phyloP scores from a whole-genome alignment of 1,140 invertebrate species.

The Goniozus legneri region DNA sequence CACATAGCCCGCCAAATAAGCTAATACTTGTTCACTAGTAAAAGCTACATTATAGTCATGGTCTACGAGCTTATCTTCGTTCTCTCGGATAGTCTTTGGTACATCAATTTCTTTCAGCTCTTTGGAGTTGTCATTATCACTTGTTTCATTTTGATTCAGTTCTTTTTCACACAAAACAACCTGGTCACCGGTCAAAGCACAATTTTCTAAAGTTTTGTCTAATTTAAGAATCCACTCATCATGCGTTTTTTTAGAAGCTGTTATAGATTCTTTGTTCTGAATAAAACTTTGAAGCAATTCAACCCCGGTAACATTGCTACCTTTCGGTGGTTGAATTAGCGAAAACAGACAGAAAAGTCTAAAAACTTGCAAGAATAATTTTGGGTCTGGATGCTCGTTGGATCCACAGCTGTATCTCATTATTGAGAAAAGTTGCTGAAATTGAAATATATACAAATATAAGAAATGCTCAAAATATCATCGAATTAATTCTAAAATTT shows the following conservation, averaged over 20 bases:
- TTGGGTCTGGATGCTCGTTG: conserved; percentile 13
- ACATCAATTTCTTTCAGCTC: not conserved
- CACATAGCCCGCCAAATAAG: conserved; percentile 16
- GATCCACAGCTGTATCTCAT: conserved; percentile 7
- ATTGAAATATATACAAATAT: not conserved
- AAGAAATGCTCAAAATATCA: not conserved
- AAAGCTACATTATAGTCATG: conserved; percentile 13
- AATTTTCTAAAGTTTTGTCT: conserved; percentile 3
- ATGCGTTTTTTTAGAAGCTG: conserved; percentile 1
- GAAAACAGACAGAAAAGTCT: conserved; percentile 12
- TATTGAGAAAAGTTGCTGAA: conserved; percentile 15
- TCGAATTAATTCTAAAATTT: not conserved
- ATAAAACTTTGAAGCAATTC: conserved; percentile 14
- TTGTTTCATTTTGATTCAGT: no score
- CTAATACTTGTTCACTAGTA: conserved; percentile 13
- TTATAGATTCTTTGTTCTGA: conserved; percentile 13
- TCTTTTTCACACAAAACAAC: no score
- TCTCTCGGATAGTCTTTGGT: not conserved
- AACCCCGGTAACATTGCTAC: conserved; percentile 8
- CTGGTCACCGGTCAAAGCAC: not conserved
- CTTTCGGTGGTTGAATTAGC: conserved; percentile 12
- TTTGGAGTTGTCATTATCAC: not conserved
- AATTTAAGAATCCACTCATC: conserved; percentile 9
- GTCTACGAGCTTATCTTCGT: not conserved
- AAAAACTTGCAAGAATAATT: conserved; percentile 7